phyloP scores from a whole-genome alignment of 1,140 invertebrate species.

The Wasmannia auropunctata region DNA sequence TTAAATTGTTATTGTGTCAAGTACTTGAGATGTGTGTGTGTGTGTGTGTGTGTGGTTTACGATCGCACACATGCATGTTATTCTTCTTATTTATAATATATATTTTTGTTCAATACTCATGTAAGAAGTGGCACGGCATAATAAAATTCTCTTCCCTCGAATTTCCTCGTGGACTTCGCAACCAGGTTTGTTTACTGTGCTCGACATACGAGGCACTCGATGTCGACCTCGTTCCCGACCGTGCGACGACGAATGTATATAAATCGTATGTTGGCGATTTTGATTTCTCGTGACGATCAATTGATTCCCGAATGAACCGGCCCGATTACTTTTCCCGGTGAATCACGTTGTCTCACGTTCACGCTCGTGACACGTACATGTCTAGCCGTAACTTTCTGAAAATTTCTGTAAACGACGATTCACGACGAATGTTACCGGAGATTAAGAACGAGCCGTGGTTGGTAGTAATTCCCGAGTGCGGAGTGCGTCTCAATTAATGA shows the following conservation, averaged over 20 bases:
- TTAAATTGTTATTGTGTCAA: background rate
- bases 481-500: conserved; percentile 48
- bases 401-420: conserved; percentile 8
- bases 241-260: conserved; percentile 8
- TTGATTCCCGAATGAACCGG: conserved; percentile 60
- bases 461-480: conserved; percentile 6
- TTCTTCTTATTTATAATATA: background rate
- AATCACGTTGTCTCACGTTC: conserved; percentile 18
- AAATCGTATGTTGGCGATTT: conserved; percentile 57
- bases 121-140: no score
- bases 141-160: background rate
- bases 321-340: conserved; percentile 46
- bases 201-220: background rate
- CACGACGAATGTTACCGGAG: conserved; percentile 4
- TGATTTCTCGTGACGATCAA: conserved; percentile 64
- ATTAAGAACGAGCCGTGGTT: background rate
- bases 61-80: background rate
- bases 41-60: no score
- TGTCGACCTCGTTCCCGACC: conserved; percentile 17
- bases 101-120: background rate
- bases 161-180: background rate
- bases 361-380: background rate
- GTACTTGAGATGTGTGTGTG: no score
- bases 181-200: conserved; percentile 28
- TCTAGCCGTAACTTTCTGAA: conserved; percentile 5